A percentile compares a stretch with the other conserved stretches of the same genome.
phyloP scores from a whole-genome alignment of 2,888 invertebrate genomes.

The Geotrupes spiniger region DNA sequence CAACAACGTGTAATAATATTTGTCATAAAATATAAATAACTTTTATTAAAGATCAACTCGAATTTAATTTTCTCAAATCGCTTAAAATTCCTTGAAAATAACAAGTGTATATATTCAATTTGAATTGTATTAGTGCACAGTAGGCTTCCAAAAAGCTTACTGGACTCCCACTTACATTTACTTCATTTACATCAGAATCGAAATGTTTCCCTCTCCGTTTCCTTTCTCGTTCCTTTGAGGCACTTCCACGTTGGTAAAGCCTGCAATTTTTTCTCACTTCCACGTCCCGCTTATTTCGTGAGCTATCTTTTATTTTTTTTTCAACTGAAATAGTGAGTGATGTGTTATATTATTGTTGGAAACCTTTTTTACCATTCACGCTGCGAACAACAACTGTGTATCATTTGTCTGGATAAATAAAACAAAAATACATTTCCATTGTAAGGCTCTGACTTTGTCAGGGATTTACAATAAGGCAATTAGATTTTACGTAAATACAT shows the following conservation, averaged over 20 bases:
- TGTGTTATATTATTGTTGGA: conserved; percentile 15
- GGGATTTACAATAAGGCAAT: too few species aligned
- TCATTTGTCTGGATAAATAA: too few species aligned
- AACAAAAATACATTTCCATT: too few species aligned
- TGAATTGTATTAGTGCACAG: conserved; percentile 31
- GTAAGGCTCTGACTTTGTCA: too few species aligned
- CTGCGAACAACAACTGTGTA: too few species aligned
- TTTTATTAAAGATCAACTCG: too few species aligned
- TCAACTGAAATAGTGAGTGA: conserved; percentile 24
- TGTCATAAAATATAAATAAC: too few species aligned
- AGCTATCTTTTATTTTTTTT: conserved; percentile 31
- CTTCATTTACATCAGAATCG: conserved; percentile 36
- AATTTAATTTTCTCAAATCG: too few species aligned
- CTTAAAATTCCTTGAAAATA: too few species aligned
- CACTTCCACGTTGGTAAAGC: conserved; percentile 26
- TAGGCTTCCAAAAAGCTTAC: conserved; percentile 25
- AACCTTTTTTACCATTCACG: conserved; percentile 1
- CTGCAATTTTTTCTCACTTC: conserved; percentile 27
- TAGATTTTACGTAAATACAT: too few species aligned
- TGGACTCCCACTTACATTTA: conserved; percentile 31
- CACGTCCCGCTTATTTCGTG: conserved; percentile 32
- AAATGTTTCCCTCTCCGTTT: conserved; percentile 34
- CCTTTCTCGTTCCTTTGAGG: conserved; percentile 23
- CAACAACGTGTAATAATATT: too few species aligned
- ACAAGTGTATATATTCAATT: conserved; percentile 20